These are phyloP conservation scores for Burhinus oedicnemus DNA, from an alignment of 2,113 vertebrate genomes.

Conservation along the genomic window DNA sequence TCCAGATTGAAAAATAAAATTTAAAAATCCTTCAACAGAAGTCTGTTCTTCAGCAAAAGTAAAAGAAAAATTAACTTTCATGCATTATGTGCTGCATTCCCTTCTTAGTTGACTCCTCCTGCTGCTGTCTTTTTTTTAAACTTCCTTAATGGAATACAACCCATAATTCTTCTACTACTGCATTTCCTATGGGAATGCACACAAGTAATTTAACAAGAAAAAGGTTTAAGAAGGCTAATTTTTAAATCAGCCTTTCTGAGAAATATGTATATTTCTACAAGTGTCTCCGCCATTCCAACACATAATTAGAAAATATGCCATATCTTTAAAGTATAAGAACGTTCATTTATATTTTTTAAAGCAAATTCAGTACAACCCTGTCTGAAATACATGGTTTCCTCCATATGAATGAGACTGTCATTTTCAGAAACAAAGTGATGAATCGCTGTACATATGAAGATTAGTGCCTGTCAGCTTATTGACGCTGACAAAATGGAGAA, in stretches of 20 bases:
- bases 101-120: background rate
- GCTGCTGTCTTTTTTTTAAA: background rate
- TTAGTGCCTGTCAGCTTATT: constrained; percentile 20
- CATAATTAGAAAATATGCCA: background rate
- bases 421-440: background rate
- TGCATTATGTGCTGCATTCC: background rate
- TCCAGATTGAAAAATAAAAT: background rate
- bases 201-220: background rate
- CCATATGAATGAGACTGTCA: background rate
- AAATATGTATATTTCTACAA: background rate
- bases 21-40: background rate
- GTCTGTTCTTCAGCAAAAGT: background rate
- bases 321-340: background rate
- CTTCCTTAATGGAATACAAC: background rate
- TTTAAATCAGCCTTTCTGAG: background rate
- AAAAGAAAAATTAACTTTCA: background rate
- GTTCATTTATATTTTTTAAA: background rate
- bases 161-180: background rate
- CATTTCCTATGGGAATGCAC: background rate
- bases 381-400: background rate
- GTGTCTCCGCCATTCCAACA: background rate
- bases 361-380: background rate
- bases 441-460: background rate
- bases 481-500: constrained; percentile 76
- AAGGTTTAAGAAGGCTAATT: background rate